These are phyloP conservation scores for Pimpla rufipes DNA, from an alignment of 2,888 invertebrate genomes.

Conservation along the genomic window DNA sequence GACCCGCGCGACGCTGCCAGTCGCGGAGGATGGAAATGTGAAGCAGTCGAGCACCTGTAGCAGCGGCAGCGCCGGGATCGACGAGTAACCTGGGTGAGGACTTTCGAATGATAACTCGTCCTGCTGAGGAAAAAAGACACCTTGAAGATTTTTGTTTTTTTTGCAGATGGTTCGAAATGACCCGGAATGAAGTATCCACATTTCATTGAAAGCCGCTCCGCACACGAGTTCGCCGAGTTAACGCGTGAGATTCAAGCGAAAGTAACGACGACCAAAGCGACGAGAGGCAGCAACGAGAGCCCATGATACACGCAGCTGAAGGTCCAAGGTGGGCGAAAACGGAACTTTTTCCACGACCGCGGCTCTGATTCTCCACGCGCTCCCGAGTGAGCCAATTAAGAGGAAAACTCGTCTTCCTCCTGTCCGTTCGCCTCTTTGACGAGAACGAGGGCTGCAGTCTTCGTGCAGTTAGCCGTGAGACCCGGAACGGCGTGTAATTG, in stretches of 20 bases:
- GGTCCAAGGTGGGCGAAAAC: not conserved
- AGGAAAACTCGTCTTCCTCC: not conserved
- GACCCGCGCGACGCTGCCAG: not conserved
- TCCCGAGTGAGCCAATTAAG: not conserved
- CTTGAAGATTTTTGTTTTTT: too few species aligned
- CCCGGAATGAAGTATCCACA: not conserved
- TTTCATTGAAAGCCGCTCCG: not conserved
- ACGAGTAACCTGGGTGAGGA: slow-evolving; percentile 39
- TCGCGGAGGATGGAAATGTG: too few species aligned
- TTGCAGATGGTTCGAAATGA: not conserved
- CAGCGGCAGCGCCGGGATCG: slow-evolving; percentile 13
- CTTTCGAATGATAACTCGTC: slow-evolving; percentile 29
- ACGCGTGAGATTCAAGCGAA: not conserved
- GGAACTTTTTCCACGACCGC: not conserved
- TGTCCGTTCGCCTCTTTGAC: not conserved
- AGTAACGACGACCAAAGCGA: not conserved
- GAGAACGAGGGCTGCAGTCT: not conserved
- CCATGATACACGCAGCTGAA: not conserved
- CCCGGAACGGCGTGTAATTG: not conserved
- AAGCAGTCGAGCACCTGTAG: slow-evolving; percentile 42
- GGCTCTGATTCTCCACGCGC: not conserved
- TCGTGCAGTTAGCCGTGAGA: not conserved
- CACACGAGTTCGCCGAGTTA: not conserved
- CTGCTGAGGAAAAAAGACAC: too few species aligned
- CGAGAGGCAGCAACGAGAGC: not conserved